A percentile compares a stretch with the other conserved stretches of the same genome.
Conservation (phyloP, 30 jellyfish, hydroid and myxozoan species). For the Clytia hemisphaerica region DNA sequence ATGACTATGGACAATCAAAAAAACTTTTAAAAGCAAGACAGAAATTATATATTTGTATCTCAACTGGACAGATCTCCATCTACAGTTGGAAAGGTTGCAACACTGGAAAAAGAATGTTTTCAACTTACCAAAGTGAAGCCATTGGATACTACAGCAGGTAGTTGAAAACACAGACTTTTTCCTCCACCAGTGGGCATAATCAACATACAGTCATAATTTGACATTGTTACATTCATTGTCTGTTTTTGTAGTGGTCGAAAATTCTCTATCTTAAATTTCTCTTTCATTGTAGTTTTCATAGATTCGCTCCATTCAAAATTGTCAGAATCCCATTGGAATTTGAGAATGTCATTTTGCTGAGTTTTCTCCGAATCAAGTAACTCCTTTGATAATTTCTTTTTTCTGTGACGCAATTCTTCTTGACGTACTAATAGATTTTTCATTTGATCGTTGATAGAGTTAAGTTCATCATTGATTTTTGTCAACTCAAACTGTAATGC, state of each 20-base stretch:
- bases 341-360: conserved; percentile 1
- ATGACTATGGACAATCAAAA: too few relatives aligned
- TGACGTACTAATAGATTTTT: conserved; percentile 33
- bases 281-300: conserved; percentile 8
- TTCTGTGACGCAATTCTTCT: conserved; percentile 17
- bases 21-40: too few relatives aligned
- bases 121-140: conserved; percentile 42
- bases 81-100: not conserved
- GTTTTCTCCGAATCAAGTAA: not conserved
- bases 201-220: conserved; percentile 59
- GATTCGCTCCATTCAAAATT: conserved; percentile 55
- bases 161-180: conserved; percentile 79
- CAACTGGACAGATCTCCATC: not conserved
- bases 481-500: conserved; percentile 21
- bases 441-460: conserved; percentile 22
- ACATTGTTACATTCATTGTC: conserved; percentile 68
- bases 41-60: not conserved
- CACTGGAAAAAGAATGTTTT: too few relatives aligned
- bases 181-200: conserved; percentile 97
- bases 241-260: conserved; percentile 70
- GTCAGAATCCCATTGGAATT: conserved; percentile 67
- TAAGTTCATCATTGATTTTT: conserved; percentile 29
- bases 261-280: conserved; percentile 12
- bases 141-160: conserved; percentile 62
- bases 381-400: conserved; percentile 3